These are phyloP conservation scores for Zeuzera pyrina DNA, from an alignment of 2,888 invertebrate genomes.

Conservation along the genomic window DNA sequence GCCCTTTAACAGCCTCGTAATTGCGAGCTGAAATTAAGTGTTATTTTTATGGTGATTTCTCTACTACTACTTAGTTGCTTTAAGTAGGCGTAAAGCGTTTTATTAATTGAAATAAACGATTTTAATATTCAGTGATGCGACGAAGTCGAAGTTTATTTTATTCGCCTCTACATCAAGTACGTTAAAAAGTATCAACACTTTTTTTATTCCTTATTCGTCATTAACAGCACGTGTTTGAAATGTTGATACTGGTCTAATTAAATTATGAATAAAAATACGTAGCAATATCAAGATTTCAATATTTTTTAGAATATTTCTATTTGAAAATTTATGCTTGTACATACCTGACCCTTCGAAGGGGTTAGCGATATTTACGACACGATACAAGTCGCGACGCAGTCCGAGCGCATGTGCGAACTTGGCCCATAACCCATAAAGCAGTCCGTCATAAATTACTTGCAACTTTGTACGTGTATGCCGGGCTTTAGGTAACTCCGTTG, in stretches of 20 bases:
- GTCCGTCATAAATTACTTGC: constrained; percentile 54
- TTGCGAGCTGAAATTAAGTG: constrained; percentile 71
- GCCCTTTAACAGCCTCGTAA: constrained; percentile 67
- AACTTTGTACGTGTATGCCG: constrained; percentile 52
- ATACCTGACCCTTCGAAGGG: constrained; percentile 43
- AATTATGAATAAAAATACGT: too few species aligned
- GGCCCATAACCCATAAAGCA: constrained; percentile 48
- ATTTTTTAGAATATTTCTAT: constrained; percentile 9
- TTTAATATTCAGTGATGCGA: too few species aligned
- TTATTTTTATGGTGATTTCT: constrained; percentile 73
- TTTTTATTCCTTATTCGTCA: too few species aligned
- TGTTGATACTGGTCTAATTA: too few species aligned
- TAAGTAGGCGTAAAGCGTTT: constrained; percentile 66
- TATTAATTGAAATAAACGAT: constrained; percentile 60
- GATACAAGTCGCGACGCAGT: constrained; percentile 32
- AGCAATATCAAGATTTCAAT: too few species aligned
- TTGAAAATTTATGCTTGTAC: constrained; percentile 25
- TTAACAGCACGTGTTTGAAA: too few species aligned
- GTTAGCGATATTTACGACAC: constrained; percentile 53
- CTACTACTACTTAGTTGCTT: constrained; percentile 69
- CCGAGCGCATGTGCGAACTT: constrained; percentile 57
- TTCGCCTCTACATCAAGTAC: too few species aligned
- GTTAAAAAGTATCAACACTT: too few species aligned
- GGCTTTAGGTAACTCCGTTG: constrained; percentile 25
- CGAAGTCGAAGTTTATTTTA: too few species aligned